Conservation (phyloP, 2,888 invertebrate genomes). For the Portevinia maculata region DNA sequence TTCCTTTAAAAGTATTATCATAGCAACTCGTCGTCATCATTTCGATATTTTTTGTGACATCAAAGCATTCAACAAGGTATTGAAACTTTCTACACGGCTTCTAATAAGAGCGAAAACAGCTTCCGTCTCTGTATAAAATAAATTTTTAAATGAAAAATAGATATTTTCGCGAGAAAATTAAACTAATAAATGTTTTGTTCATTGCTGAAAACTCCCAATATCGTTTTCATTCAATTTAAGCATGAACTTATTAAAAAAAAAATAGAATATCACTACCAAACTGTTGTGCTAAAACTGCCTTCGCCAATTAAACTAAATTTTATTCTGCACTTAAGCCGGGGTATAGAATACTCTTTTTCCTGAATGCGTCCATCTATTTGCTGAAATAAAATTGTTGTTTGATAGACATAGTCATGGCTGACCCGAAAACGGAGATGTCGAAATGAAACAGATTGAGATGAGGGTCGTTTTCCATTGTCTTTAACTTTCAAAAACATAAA, state of each 20-base stretch:
- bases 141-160: too few species aligned
- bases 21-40: too few species aligned
- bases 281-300: background rate
- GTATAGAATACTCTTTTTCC: background rate
- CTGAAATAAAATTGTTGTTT: background rate
- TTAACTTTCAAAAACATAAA: slow-evolving; percentile 7
- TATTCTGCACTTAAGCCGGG: background rate
- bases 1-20: too few species aligned
- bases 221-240: background rate
- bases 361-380: background rate
- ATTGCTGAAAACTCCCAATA: too few species aligned
- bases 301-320: background rate
- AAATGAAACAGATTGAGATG: slow-evolving; percentile 6
- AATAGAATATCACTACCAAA: background rate
- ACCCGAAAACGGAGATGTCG: background rate
- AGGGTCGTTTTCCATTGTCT: slow-evolving; percentile 21
- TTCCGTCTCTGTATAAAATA: too few species aligned
- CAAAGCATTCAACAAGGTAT: too few species aligned
- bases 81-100: too few species aligned
- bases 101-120: too few species aligned
- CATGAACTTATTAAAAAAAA: background rate
- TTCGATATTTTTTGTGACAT: too few species aligned
- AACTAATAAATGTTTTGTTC: too few species aligned
- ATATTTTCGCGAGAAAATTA: too few species aligned
- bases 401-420: background rate